Conservation (phyloP, 1,140 invertebrate genomes). For the Cherax destructor region DNA sequence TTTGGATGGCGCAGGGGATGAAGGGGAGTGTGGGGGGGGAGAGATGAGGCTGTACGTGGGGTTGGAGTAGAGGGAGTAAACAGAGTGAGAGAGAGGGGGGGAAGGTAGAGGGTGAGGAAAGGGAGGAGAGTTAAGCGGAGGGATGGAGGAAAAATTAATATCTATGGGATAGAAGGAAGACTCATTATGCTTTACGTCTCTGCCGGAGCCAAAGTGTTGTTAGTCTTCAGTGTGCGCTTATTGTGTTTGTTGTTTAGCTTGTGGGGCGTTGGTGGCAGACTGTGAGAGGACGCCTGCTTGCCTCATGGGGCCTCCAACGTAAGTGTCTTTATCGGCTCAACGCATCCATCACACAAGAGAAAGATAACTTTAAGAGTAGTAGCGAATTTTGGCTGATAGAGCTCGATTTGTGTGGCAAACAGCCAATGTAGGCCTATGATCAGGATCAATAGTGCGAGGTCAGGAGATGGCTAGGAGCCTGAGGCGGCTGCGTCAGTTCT, state of each 20-base stretch:
- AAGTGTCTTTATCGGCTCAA: conserved; percentile 37
- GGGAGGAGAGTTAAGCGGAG: conserved; percentile 9
- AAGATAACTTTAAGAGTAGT: conserved; percentile 13
- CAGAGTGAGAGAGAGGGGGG: background rate
- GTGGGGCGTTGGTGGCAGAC: background rate
- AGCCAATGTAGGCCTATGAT: conserved; percentile 65
- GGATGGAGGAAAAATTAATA: conserved; percentile 43
- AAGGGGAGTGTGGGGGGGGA: background rate
- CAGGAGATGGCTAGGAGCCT: conserved; percentile 53
- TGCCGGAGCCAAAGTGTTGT: conserved; percentile 17
- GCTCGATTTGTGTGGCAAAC: conserved; percentile 52
- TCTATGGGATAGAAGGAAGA: conserved; percentile 51
- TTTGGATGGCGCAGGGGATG: background rate
- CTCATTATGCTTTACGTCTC: conserved; percentile 51
- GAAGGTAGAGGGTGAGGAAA: background rate
- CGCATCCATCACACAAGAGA: conserved; percentile 1
- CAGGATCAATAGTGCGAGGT: conserved; percentile 65
- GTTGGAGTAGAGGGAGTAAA: background rate
- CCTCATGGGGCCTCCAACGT: conserved; percentile 2
- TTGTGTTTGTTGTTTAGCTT: conserved; percentile 41
- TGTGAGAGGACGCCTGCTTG: background rate
- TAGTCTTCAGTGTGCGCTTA: conserved; percentile 39
- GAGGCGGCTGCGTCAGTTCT: conserved; percentile 46
- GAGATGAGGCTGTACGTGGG: background rate
- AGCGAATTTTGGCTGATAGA: conserved; percentile 49